A percentile compares a stretch with the other conserved stretches of the same genome.
phyloP scores from a whole-genome alignment of 2,797 vertebrate genomes.

The Chelidonichthys spinosus region DNA sequence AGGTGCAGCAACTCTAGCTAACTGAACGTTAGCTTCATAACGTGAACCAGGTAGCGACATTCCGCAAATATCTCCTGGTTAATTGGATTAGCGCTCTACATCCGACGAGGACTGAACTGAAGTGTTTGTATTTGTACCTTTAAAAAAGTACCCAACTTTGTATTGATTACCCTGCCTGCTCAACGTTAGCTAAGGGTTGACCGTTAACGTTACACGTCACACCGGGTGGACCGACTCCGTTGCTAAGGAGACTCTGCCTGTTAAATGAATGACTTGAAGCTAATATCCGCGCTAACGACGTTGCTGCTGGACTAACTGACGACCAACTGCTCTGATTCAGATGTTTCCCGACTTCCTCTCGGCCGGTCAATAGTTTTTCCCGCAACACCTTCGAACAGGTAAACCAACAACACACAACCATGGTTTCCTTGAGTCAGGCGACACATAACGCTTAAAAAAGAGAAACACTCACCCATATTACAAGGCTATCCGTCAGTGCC shows the following conservation, averaged over 20 bases:
- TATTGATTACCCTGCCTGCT: conserved; percentile 1
- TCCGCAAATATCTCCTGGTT: conserved; percentile 55
- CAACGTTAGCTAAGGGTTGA: neutral
- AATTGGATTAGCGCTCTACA: conserved; percentile 66
- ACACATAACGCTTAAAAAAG: neutral
- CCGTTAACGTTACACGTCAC: neutral
- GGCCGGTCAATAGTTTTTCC: neutral
- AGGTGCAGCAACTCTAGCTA: conserved; percentile 1
- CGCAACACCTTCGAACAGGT: conserved; percentile 72
- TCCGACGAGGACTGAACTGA: conserved; percentile 30
- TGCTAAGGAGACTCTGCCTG: neutral
- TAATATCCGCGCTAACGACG: neutral
- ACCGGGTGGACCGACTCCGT: neutral
- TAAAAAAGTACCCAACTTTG: conserved; percentile 19
- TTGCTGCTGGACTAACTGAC: too few relatives aligned
- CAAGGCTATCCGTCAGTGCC: conserved; percentile 91
- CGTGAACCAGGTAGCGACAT: conserved; percentile 22
- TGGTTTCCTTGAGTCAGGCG: neutral
- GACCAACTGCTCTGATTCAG: neutral
- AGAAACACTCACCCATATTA: conserved; percentile 93
- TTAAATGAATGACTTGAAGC: neutral
- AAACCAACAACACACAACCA: conserved; percentile 19
- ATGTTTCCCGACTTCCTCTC: conserved; percentile 3
- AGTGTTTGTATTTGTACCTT: conserved; percentile 12
- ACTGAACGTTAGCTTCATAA: conserved; percentile 34